A percentile compares a stretch with the other conserved stretches of the same genome.
phyloP scores from a whole-genome alignment of 1,140 invertebrate genomes.

The Oedothorax gibbosus region DNA sequence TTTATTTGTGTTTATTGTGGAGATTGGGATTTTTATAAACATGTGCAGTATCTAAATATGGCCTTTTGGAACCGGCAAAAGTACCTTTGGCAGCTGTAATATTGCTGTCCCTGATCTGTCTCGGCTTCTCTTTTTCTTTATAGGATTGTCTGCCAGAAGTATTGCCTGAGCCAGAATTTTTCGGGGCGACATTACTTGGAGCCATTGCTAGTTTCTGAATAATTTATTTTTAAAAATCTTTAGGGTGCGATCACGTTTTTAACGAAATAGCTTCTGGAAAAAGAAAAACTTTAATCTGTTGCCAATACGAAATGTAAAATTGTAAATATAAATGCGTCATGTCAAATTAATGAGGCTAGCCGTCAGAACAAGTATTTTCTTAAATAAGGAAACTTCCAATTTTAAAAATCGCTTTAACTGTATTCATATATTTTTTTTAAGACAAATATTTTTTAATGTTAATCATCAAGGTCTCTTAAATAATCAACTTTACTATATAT shows the following conservation, averaged over 20 bases:
- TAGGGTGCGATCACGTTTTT: not conserved
- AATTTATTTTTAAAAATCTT: constrained; percentile 2
- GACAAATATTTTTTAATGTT: too few species aligned
- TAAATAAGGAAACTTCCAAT: too few species aligned
- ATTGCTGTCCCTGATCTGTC: constrained; percentile 93
- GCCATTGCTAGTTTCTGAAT: constrained; percentile 15
- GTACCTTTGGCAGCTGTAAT: constrained; percentile 97
- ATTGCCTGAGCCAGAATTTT: constrained; percentile 11
- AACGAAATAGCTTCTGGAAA: not conserved
- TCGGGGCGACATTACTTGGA: constrained; percentile 6
- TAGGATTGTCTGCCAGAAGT: constrained; percentile 11
- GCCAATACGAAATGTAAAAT: not conserved
- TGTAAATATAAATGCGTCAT: too few species aligned
- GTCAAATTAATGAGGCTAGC: too few species aligned
- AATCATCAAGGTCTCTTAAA: too few species aligned
- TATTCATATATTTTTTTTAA: too few species aligned
- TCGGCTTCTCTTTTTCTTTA: constrained; percentile 87
- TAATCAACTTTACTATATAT: too few species aligned
- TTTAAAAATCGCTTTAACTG: too few species aligned
- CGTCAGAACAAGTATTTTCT: too few species aligned
- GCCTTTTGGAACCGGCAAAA: constrained; percentile 12
- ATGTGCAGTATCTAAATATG: constrained; percentile 19
- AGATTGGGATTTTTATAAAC: not conserved
- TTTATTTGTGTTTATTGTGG: too few species aligned
- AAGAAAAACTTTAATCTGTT: not conserved